These are phyloP conservation scores for Yponomeuta malinellus DNA, from an alignment of 2,888 invertebrate genomes.

Conservation along the genomic window DNA sequence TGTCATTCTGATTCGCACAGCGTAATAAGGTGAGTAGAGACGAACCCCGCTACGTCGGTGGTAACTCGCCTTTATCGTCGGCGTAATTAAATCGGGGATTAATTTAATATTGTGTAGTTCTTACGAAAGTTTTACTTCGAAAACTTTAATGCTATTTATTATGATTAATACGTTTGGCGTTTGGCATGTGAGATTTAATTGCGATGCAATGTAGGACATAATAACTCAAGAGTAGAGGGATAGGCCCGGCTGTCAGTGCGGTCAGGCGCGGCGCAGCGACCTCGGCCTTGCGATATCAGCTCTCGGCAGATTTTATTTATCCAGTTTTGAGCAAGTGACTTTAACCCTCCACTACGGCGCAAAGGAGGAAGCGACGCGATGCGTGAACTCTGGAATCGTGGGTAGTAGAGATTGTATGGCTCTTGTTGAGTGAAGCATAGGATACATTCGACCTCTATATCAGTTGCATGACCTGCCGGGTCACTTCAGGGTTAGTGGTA, in stretches of 20 bases:
- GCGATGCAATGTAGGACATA: too few relatives aligned
- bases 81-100: too few relatives aligned
- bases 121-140: too few relatives aligned
- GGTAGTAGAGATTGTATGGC: not conserved
- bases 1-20: too few relatives aligned
- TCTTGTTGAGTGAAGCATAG: not conserved
- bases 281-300: constrained; percentile 52
- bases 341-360: not conserved
- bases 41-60: too few relatives aligned
- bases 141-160: too few relatives aligned
- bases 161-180: too few relatives aligned
- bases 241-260: not conserved
- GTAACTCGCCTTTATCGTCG: too few relatives aligned
- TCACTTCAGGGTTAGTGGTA: not conserved
- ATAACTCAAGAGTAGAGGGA: not conserved
- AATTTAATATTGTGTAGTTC: too few relatives aligned
- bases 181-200: too few relatives aligned
- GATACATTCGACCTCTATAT: not conserved
- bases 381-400: not conserved
- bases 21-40: too few relatives aligned
- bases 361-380: not conserved
- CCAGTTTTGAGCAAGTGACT: constrained; percentile 27
- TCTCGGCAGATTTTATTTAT: constrained; percentile 41
- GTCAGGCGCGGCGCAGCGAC: constrained; percentile 27
- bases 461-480: not conserved